Base-by-base conservation (phyloP, 2,888 invertebrate genomes). In the Automeris io region DNA sequence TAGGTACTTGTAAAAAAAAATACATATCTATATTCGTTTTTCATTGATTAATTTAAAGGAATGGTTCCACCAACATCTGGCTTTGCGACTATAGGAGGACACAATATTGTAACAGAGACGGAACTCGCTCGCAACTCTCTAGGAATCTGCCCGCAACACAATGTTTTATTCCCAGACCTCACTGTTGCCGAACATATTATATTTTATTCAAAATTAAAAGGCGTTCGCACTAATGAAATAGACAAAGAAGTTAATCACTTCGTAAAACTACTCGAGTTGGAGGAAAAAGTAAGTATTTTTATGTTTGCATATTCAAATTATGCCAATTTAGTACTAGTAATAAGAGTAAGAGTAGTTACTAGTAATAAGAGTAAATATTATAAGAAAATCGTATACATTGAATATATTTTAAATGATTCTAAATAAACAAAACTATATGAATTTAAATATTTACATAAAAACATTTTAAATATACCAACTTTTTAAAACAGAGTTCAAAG, bases 91-190 rank as follows among this genome's bases (percentile, higher is more conserved):
- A 89, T 95, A 35, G 92, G 91, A 67, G 94, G 93, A 2, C 90
- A 89, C 63, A 91, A 93, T 66, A 92, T 95, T 44, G 85, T 91
- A 16, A 89, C 82, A 0, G 90, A 94, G 51, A 91, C 94, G 35
- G 81, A 86, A n/a, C 82, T 81, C n/a, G 93, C 94, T 0, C 88
- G 95, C 9, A 86, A 87, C 47, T 93, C 93, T 21, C 78, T 95
- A 19, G 95, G 95, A 1, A 87, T 95, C 11, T 95, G 95, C 77
- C 96, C 96, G 0, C 96, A 96, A 61, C 94, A 95, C 69, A 94
- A 96, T 77, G 91, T 95, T 2, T 85, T 96, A 13, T 95, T 96
- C 70, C 93, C 94, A 24, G 92, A 93, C 47, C 81, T 96, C 38
- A 95, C 95, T 0, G 95, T 96, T 2, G 88, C 89, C 9, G 95